phyloP scores from a whole-genome alignment of 53 echinoderm and acorn worm species.

The Apostichopus leukothele region DNA sequence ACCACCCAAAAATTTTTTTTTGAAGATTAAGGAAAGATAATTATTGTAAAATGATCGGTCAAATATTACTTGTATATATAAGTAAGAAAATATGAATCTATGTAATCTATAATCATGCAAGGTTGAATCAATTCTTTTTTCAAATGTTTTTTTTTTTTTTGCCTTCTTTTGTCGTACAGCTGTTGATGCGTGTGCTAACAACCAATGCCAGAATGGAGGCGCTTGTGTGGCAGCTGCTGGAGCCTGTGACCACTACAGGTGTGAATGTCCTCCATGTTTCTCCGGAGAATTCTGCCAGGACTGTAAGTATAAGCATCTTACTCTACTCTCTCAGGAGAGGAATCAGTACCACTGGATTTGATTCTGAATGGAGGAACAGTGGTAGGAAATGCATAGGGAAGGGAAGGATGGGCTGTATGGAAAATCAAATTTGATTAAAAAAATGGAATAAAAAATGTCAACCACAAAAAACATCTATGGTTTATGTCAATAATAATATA shows the following conservation, averaged over 20 bases:
- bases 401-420: not conserved
- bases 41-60: too few species aligned
- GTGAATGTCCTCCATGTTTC: slow-evolving; percentile 74
- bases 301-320: slow-evolving; percentile 58
- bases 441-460: too few species aligned
- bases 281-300: slow-evolving; percentile 82
- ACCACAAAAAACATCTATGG: too few species aligned
- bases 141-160: not conserved
- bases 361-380: not conserved
- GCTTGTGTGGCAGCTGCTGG: slow-evolving; percentile 47
- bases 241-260: slow-evolving; percentile 69
- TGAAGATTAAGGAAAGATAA: too few species aligned
- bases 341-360: not conserved
- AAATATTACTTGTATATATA: too few species aligned
- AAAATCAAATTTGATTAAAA: too few species aligned
- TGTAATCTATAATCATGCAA: too few species aligned
- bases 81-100: too few species aligned
- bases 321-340: not conserved
- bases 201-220: slow-evolving; percentile 67
- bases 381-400: not conserved
- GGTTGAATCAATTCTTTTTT: too few species aligned
- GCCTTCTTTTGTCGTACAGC: slow-evolving; percentile 25
- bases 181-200: slow-evolving; percentile 56
- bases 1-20: too few species aligned
- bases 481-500: too few species aligned